Evolutionary conservation across 53 echinoderm and acorn worm genomes (phyloP), one percentile per base, ranked within the genome.

Genomic region (Patiria pectinifera): DNA sequence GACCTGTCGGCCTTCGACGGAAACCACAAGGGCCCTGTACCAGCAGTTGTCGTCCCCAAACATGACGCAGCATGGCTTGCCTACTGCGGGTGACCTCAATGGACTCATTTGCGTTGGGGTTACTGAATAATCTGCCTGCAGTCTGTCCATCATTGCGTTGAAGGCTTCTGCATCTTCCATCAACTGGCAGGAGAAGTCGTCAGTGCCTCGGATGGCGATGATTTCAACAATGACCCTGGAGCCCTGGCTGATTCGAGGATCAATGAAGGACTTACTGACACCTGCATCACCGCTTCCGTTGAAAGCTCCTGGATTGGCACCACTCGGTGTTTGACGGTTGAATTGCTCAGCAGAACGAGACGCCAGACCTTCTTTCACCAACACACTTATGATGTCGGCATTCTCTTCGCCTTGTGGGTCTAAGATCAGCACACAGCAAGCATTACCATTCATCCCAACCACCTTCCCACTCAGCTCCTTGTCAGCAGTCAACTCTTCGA

Each of bases 131-230:
- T 94, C 85, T 16, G 87, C 48, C 71, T 92, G 87, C 9, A 99
- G 85, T 45, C 85, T 87, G 3, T 84, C 93, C 90, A 95, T 99
- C 92, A 99, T 89, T 13, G 91, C 93, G 82, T 96, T 92, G 86
- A 99, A 96, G 75, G 94, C 85, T 21, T 92, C 91, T 11, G 95
- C 87, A 59, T 97, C 93, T 46, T 94, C 89, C 72, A 97, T 89
- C 63, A 97, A 88, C 63, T 99, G 99, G 89, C 99, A 99, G 22
- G 94, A 84, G 80, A 99, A 95, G 48, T 96, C 94, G 61, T 84
- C 84, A 45, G 83, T 70, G 59, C 87, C 93, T 45, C 82, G 87
- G 15, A 97, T 92, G 26, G 85, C 93, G 18, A 95, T 94, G 66
- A 96, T 59, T 45, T 93, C 91, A 44, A 96, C 92, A 61, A 93